Evolutionary conservation across 2,113 vertebrate genomes (phyloP).

Genomic region (Ifrita kowaldi): DNA sequence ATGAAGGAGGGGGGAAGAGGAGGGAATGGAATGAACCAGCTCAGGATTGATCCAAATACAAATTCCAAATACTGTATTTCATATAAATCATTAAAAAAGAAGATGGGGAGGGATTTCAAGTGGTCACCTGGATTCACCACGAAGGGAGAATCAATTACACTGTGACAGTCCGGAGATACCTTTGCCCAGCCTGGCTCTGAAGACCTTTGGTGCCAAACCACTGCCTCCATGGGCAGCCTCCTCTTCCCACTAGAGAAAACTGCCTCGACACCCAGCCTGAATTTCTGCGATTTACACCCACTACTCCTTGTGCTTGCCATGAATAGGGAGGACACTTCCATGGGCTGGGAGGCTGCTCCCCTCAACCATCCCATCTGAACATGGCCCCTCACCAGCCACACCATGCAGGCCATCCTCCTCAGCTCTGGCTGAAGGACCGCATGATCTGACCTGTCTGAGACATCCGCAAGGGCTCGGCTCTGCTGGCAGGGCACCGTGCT

Average conservation of each 20-base stretch:
- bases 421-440: background rate
- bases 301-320: background rate
- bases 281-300: background rate
- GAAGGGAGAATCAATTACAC: background rate
- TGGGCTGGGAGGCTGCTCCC: background rate
- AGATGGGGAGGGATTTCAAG: background rate
- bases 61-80: background rate
- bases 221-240: background rate
- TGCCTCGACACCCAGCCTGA: accelerated
- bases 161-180: background rate
- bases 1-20: background rate
- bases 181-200: background rate
- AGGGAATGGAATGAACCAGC: background rate
- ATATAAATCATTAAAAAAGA: background rate
- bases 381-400: background rate
- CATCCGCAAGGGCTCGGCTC: accelerated
- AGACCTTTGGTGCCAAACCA: background rate
- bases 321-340: background rate
- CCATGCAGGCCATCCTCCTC: background rate
- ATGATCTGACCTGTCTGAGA: background rate
- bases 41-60: background rate
- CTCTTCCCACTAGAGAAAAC: background rate
- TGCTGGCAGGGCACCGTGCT: background rate
- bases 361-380: background rate
- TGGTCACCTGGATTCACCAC: background rate